phyloP scores from a whole-genome alignment of 2,888 invertebrate species.

The Agelastica alni region DNA sequence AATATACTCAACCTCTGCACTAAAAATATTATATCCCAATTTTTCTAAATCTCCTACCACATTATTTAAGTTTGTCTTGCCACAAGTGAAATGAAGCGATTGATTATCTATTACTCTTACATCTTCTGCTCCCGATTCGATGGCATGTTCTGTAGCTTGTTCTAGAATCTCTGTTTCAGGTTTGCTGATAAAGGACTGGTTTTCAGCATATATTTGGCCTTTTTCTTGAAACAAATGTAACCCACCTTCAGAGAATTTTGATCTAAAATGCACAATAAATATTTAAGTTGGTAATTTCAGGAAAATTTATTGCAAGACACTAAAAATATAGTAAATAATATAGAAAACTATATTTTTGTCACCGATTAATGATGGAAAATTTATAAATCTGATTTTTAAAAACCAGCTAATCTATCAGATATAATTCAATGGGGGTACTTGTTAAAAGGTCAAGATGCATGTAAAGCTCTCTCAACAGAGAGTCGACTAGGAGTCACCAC shows the following conservation, averaged over 20 bases:
- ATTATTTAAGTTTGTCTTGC: slow-evolving; percentile 55
- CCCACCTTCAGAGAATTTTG: slow-evolving; percentile 55
- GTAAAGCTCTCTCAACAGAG: no score
- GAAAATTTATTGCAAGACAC: no score
- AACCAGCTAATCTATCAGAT: no score
- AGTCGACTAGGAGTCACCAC: no score
- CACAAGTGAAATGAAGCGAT: slow-evolving; percentile 63
- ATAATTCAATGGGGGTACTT: no score
- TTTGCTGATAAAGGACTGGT: slow-evolving; percentile 39
- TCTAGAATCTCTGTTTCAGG: slow-evolving; percentile 58
- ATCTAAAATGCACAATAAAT: no score
- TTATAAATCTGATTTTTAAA: no score
- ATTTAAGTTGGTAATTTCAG: no score
- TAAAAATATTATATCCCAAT: slow-evolving; percentile 57
- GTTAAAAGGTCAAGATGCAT: no score
- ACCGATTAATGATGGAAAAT: no score
- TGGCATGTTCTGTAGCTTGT: slow-evolving; percentile 67
- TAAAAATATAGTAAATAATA: no score
- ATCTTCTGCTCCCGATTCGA: slow-evolving; percentile 71
- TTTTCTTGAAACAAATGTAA: slow-evolving; percentile 63
- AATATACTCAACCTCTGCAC: slow-evolving; percentile 58
- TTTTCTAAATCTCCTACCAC: slow-evolving; percentile 59
- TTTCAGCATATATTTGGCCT: slow-evolving; percentile 62
- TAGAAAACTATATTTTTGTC: no score
- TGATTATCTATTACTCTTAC: slow-evolving; percentile 59